A percentile compares a stretch with the other conserved stretches of the same genome.
Conservation (phyloP, 2,888 invertebrate genomes). For the Slavum lentiscoides region DNA sequence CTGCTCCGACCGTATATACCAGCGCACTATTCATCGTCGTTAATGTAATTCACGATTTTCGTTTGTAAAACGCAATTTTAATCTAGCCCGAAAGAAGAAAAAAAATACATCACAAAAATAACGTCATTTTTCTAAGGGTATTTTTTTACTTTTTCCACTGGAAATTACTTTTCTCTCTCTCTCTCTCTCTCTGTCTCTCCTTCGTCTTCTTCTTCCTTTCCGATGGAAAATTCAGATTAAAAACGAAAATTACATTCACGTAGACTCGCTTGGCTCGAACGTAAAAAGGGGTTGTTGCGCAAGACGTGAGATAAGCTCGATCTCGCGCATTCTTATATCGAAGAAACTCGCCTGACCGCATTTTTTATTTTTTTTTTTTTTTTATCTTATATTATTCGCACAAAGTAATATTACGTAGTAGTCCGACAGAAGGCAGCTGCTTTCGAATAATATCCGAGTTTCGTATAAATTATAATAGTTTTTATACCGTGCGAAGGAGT, state of each 20-base stretch:
- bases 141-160: not conserved
- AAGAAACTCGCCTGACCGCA: slow-evolving; percentile 11
- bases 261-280: not conserved
- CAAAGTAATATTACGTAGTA: too few relatives aligned
- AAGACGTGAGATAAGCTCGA: slow-evolving; percentile 17
- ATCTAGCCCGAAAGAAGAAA: slow-evolving; percentile 3
- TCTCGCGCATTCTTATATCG: too few relatives aligned
- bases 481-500: too few relatives aligned
- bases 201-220: not conserved
- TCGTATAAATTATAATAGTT: slow-evolving; percentile 8
- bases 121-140: slow-evolving; percentile 16
- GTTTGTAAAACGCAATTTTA: slow-evolving; percentile 4
- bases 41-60: not conserved
- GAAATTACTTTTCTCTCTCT: slow-evolving; percentile 5
- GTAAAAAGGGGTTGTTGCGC: slow-evolving; percentile 19
- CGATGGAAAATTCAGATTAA: slow-evolving; percentile 11
- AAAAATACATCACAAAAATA: slow-evolving; percentile 3
- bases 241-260: slow-evolving; percentile 19
- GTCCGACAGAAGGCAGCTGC: not conserved
- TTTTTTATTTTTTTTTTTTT: not conserved
- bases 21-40: not conserved
- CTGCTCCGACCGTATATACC: too few relatives aligned
- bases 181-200: not conserved
- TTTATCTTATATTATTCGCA: slow-evolving; percentile 1
- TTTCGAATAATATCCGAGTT: not conserved